phyloP scores from a whole-genome alignment of 2,113 vertebrate genomes.

The Heterocephalus glaber region DNA sequence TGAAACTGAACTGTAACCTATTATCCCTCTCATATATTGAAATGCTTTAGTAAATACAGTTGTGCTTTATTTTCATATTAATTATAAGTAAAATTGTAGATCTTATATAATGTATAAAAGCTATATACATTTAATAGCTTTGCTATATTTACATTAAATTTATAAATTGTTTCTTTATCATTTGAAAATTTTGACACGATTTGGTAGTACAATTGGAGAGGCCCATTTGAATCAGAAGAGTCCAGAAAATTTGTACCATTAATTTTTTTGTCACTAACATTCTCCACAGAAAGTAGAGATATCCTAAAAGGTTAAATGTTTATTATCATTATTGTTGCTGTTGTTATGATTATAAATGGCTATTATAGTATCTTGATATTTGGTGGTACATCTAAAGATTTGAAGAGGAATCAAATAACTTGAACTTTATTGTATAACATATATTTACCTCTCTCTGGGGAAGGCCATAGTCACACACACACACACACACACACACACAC shows the following conservation, averaged over 20 bases:
- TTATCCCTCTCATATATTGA: neutral
- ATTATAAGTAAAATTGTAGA: neutral
- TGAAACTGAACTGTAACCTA: neutral
- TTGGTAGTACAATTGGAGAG: neutral
- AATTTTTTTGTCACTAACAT: neutral
- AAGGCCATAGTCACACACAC: neutral
- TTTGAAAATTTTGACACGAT: neutral
- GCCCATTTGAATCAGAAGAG: neutral
- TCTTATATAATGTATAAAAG: neutral
- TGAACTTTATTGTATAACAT: neutral
- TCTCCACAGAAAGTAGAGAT: neutral
- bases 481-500: neutral
- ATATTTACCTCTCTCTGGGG: neutral
- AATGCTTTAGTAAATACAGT: neutral
- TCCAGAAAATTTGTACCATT: neutral
- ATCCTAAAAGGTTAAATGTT: neutral
- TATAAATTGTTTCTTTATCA: neutral
- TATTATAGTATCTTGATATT: neutral
- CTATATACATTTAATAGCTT: neutral
- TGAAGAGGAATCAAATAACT: neutral
- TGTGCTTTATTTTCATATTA: neutral
- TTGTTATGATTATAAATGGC: neutral
- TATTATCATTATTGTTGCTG: neutral
- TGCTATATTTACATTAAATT: neutral
- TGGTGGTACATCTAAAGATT: neutral